These are phyloP conservation scores for Sinelater perroti DNA, from an alignment of 2,888 invertebrate genomes.

Conservation along the genomic window DNA sequence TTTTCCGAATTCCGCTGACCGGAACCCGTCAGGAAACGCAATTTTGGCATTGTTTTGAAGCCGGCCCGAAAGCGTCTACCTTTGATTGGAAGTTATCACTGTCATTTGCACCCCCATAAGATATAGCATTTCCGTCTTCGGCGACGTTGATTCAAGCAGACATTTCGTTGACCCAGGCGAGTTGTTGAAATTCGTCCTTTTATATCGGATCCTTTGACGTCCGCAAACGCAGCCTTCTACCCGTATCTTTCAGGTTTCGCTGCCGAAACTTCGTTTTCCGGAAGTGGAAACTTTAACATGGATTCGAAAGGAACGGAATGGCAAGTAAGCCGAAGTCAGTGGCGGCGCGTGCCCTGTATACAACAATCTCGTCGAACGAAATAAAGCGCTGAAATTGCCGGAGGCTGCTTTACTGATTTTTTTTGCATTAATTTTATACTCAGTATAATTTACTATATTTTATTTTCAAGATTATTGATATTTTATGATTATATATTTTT, in stretches of 20 bases:
- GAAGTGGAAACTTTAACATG: conserved; percentile 18
- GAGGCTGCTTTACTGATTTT: too few relatives aligned
- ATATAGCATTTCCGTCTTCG: conserved; percentile 5
- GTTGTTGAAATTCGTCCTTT: conserved; percentile 24
- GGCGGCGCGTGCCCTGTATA: too few relatives aligned
- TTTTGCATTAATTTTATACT: too few relatives aligned
- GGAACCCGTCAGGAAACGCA: too few relatives aligned
- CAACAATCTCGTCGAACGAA: too few relatives aligned
- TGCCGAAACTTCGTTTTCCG: conserved; percentile 14
- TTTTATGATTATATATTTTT: too few relatives aligned
- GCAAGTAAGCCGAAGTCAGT: background rate
- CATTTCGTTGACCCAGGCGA: conserved; percentile 17
- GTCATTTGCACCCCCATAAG: conserved; percentile 9
- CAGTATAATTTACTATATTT: too few relatives aligned
- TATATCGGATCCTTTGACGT: conserved; percentile 26
- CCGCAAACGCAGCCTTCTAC: conserved; percentile 6
- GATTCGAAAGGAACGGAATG: conserved; percentile 7
- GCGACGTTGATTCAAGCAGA: conserved; percentile 13
- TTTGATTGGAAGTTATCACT: conserved; percentile 5
- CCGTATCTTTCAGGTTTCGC: conserved; percentile 3
- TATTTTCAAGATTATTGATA: too few relatives aligned
- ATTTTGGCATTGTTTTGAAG: background rate
- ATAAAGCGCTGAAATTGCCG: too few relatives aligned
- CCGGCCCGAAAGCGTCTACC: background rate
- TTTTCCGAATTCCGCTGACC: too few relatives aligned